phyloP scores from a whole-genome alignment of 2,888 invertebrate species.

The Sphaerophoria taeniata region DNA sequence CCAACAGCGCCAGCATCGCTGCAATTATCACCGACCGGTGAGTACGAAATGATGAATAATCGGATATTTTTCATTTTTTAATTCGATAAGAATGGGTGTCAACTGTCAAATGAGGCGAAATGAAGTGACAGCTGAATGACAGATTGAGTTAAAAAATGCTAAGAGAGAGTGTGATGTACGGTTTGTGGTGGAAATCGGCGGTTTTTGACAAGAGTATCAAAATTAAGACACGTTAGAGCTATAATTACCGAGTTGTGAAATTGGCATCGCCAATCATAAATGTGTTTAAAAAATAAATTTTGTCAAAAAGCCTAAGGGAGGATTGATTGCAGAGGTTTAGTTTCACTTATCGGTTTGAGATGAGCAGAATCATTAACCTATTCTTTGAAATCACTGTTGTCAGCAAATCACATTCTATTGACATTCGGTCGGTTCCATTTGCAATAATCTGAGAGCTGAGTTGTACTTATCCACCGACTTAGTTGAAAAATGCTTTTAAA shows the following conservation, averaged over 20 bases:
- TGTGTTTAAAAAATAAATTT: no score
- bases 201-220: slow-evolving; percentile 5
- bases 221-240: background rate
- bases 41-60: slow-evolving; percentile 67
- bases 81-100: slow-evolving; percentile 20
- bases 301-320: no score
- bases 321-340: no score
- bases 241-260: background rate
- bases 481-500: no score
- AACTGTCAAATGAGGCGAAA: slow-evolving; percentile 26
- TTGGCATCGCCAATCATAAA: no score
- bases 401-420: no score
- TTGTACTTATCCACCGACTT: no score
- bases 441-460: no score
- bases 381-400: no score
- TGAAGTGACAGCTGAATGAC: slow-evolving; percentile 37
- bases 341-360: no score
- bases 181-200: slow-evolving; percentile 5
- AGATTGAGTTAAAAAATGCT: slow-evolving; percentile 28
- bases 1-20: slow-evolving; percentile 81
- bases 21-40: slow-evolving; percentile 86
- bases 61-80: background rate
- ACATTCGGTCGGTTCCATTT: no score
- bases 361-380: no score
- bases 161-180: slow-evolving; percentile 12